These are phyloP conservation scores for Hormiphora californensis DNA, from an alignment of 37 sponge, comb jelly and placozoan species.

Conservation along the genomic window DNA sequence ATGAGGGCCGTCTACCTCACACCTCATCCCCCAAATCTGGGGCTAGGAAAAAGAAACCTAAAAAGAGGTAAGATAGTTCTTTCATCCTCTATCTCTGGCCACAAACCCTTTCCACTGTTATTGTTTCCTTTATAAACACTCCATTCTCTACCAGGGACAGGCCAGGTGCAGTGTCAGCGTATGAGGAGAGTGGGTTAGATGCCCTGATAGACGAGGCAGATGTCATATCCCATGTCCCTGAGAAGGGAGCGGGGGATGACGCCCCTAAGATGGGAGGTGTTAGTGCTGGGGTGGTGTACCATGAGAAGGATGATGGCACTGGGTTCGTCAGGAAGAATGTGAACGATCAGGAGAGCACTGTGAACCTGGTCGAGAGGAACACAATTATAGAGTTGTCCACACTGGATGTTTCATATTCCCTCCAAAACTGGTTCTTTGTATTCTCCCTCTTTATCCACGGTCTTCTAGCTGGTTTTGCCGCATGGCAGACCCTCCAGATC, in stretches of 20 bases:
- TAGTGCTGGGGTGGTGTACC: background rate
- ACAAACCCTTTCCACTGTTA: background rate
- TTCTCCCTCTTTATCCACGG: conserved; percentile 41
- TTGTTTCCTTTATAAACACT: background rate
- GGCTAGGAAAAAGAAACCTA: conserved; percentile 5
- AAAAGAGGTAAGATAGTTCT: background rate
- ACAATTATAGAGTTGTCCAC: conserved; percentile 37
- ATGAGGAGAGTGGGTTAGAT: conserved; percentile 45
- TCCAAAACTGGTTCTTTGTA: conserved; percentile 48
- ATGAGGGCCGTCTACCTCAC: conserved; percentile 50
- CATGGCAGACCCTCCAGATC: conserved; percentile 54
- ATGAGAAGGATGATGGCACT: conserved; percentile 52
- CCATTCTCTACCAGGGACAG: background rate
- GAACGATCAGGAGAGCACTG: background rate
- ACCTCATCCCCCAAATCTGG: background rate
- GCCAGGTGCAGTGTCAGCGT: conserved; percentile 3
- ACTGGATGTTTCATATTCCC: conserved; percentile 32
- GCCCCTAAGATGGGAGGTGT: background rate
- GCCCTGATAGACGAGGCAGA: conserved; percentile 48
- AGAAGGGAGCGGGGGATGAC: background rate
- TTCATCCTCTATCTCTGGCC: background rate
- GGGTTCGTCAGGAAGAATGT: conserved; percentile 31
- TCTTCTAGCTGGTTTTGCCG: conserved; percentile 37
- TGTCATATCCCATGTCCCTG: conserved; percentile 11
- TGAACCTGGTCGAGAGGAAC: conserved; percentile 10